Evolutionary conservation across 2,797 vertebrate genomes (phyloP).

Genomic region (Pipistrellus pygmaeus): DNA sequence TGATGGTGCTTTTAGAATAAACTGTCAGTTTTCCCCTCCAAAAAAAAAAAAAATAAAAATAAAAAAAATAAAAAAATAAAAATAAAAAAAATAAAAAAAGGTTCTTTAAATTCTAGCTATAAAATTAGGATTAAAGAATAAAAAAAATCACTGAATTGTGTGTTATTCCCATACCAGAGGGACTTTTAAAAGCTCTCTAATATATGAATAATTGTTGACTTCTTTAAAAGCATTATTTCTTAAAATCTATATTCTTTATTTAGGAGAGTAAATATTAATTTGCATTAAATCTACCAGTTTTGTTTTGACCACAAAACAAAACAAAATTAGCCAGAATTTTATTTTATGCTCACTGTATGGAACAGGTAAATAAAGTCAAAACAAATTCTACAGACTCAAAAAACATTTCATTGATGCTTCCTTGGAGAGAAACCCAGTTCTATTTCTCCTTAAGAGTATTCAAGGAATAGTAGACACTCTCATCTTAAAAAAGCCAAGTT

Average conservation of each 20-base stretch:
- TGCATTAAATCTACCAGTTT: conserved; percentile 12
- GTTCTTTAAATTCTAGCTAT: conserved; percentile 41
- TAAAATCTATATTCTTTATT: conserved; percentile 45
- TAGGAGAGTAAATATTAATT: conserved; percentile 54
- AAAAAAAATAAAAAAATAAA: neutral
- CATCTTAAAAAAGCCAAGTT: neutral
- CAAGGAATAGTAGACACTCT: neutral
- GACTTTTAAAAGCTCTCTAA: conserved; percentile 10
- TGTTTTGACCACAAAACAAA: conserved; percentile 53
- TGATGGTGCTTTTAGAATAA: no score
- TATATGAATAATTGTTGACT: neutral
- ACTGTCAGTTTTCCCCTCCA: no score
- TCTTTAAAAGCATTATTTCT: conserved; percentile 37
- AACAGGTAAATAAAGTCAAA: conserved; percentile 31
- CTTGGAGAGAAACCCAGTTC: neutral
- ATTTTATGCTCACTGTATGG: neutral
- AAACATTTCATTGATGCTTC: neutral
- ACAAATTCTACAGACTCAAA: conserved; percentile 25
- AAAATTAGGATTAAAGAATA: conserved; percentile 50
- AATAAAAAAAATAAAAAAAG: neutral
- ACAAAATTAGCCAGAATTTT: conserved; percentile 33
- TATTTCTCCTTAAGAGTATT: neutral
- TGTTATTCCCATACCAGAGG: neutral
- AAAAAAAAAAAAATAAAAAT: neutral
- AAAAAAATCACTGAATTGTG: neutral